Conservation (phyloP, 2,797 vertebrate genomes). For the Okamejei kenojei region DNA sequence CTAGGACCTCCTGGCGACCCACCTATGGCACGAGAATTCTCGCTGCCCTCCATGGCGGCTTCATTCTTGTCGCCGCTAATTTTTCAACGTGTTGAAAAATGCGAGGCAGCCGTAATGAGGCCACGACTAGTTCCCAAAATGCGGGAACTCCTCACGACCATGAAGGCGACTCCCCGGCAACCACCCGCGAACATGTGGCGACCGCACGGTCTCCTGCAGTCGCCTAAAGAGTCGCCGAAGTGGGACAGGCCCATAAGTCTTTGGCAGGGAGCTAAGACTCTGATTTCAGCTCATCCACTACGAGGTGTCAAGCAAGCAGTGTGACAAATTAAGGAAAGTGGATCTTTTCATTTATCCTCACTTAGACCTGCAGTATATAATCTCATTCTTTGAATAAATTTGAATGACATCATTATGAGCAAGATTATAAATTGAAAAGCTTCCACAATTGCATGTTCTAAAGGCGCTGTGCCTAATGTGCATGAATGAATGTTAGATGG, state of each 20-base stretch:
- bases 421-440: neutral
- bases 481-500: slow-evolving; percentile 1
- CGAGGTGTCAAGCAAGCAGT: neutral
- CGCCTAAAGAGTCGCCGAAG: too few relatives aligned
- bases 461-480: neutral
- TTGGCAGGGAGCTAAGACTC: neutral
- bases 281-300: neutral
- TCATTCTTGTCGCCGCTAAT: too few relatives aligned
- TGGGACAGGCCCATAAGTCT: neutral
- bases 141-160: too few relatives aligned
- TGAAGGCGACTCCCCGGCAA: too few relatives aligned
- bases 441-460: neutral
- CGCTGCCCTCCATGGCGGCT: too few relatives aligned
- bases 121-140: too few relatives aligned
- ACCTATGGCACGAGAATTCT: too few relatives aligned
- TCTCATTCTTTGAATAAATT: neutral
- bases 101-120: too few relatives aligned
- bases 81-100: too few relatives aligned
- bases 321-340: neutral
- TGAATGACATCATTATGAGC: neutral
- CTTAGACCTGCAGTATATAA: neutral
- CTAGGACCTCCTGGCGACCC: too few relatives aligned
- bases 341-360: neutral
- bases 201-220: too few relatives aligned
- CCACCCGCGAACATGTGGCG: too few relatives aligned